Base-by-base conservation (phyloP, 2,797 vertebrate species). In the Bucorvus abyssinicus region DNA sequence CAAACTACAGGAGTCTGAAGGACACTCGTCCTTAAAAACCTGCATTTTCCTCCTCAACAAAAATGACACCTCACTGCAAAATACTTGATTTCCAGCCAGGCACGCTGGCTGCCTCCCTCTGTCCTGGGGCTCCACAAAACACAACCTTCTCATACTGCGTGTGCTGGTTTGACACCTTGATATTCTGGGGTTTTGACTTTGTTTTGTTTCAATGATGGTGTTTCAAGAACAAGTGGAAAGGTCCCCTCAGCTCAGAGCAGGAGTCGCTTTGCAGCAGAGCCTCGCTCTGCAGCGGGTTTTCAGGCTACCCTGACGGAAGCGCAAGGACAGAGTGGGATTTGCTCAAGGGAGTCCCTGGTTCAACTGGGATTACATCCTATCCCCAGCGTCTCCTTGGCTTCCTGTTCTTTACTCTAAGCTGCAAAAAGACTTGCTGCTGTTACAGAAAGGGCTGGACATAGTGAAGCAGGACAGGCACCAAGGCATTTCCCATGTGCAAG, bases 261-360 rank as follows among this genome's bases (percentile, higher is more conserved):
- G 64, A 15, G 27, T 44, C 45, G 56, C 53, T 92, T 68, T 84
- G 71, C 61, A 95, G 89, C 69, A 30, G 9, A 12, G 30, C 75
- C 52, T 81, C 1, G 7, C 70, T 70, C 49, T 68, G 40, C 45
- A 53, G 67, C 1, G 6, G 71, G 60, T 92, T 96, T 95, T 74
- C 86, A 87, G 57, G 42, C 56, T 80, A 29, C 59, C 50, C 45
- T 61, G 52, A n/a, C 53, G 9, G 45, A 69, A 87, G 55, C n/a
- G 64, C 84, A 95, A 92, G 93, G 96, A 75, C 91, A 90, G 57
- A 89, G 16, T 4, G 29, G 81, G 78, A 97, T 94, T 96, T 90
- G 52, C 67, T 71, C 68, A 97, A 95, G 93, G 42, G 74, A 81
- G 53, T 80, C 81, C 50, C 78, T 80, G 68, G 68, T 89, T 93